A percentile compares a stretch with the other conserved stretches of the same genome.
Evolutionary conservation across 2,113 vertebrate genomes (phyloP).

Genomic region (Channa argus): DNA sequence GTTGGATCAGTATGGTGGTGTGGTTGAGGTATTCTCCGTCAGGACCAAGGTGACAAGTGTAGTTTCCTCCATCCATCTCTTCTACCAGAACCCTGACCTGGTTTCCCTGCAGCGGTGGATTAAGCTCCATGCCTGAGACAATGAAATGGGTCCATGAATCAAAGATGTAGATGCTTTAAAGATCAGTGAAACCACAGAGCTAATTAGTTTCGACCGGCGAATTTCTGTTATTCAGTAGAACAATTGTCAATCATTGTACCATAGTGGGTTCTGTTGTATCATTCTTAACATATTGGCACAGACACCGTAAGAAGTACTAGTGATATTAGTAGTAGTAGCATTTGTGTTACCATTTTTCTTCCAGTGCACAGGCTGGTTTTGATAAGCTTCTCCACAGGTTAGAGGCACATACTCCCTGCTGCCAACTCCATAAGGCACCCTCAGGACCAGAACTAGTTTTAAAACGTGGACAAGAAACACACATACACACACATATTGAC

Average conservation of each 20-base stretch:
- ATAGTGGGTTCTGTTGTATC: too few relatives aligned
- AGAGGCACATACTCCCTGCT: conserved; percentile 52
- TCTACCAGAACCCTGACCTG: conserved; percentile 60
- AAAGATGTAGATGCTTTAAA: neutral
- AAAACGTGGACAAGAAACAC: neutral
- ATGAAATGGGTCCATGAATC: neutral
- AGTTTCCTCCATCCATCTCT: conserved; percentile 79
- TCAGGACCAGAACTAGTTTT: conserved; percentile 74
- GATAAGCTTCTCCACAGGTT: conserved; percentile 69
- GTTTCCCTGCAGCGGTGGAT: conserved; percentile 60
- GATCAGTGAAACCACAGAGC: too few relatives aligned
- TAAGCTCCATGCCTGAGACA: conserved; percentile 45
- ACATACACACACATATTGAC: neutral
- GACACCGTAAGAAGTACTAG: neutral
- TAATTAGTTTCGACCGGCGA: too few relatives aligned
- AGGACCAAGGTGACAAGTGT: conserved; percentile 73
- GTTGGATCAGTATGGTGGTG: conserved; percentile 77
- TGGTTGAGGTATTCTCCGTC: conserved; percentile 76
- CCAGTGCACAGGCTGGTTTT: conserved; percentile 72
- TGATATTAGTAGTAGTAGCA: neutral
- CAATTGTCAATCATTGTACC: too few relatives aligned
- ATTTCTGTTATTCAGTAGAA: too few relatives aligned
- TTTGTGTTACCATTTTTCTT: conserved; percentile 67
- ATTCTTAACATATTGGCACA: neutral
- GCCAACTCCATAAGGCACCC: neutral